These are phyloP conservation scores for Volucella bombylans DNA, from an alignment of 2,888 invertebrate genomes.

Conservation along the genomic window DNA sequence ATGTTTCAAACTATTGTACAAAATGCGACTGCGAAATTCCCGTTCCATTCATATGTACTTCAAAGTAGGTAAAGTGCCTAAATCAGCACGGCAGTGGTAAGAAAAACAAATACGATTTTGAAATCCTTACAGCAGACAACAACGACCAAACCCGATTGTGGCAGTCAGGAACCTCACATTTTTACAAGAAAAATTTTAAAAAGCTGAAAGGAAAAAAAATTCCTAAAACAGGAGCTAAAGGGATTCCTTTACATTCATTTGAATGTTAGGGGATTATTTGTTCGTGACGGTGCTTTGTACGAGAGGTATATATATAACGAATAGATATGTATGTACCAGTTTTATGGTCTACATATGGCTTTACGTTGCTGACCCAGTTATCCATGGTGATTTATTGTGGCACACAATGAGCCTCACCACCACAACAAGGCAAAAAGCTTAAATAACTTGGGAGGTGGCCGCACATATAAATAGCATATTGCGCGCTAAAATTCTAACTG, in stretches of 20 bases:
- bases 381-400: constrained; percentile 70
- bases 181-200: too few species aligned
- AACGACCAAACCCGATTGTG: constrained; percentile 34
- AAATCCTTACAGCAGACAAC: constrained; percentile 48
- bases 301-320: constrained; percentile 29
- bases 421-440: constrained; percentile 56
- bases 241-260: constrained; percentile 62
- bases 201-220: neutral
- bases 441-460: constrained; percentile 51
- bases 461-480: constrained; percentile 50
- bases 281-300: constrained; percentile 40
- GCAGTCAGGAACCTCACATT: neutral
- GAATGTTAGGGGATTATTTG: constrained; percentile 68
- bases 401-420: constrained; percentile 71
- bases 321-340: neutral
- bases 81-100: constrained; percentile 5
- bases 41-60: too few species aligned
- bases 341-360: constrained; percentile 61
- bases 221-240: constrained; percentile 48
- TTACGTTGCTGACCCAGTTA: constrained; percentile 69
- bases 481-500: constrained; percentile 49
- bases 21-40: too few species aligned
- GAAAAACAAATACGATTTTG: constrained; percentile 22
- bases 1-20: too few species aligned
- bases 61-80: constrained; percentile 39